Base-by-base conservation (phyloP, 1,140 invertebrate genomes). In the Aphelenchoides fujianensis region DNA sequence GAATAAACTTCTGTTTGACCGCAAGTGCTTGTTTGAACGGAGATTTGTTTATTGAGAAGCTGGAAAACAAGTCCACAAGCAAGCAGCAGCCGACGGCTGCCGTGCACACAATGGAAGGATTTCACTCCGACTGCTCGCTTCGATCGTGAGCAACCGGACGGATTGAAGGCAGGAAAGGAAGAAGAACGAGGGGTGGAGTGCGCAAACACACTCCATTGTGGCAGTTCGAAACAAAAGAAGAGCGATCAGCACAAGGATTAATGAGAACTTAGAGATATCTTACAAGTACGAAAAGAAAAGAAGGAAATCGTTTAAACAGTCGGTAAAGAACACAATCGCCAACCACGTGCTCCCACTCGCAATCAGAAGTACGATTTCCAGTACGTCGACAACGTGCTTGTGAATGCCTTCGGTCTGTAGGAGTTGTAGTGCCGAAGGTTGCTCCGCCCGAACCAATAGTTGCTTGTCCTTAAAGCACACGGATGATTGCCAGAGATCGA, bases 401-500 rank as follows among this genome's bases (percentile, higher is more conserved):
- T 72, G 54, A 55, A 77, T 16, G 76, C 54, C 28, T 69, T 73
- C n/a, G 77, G 77, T 2, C 75, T 66, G 63, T 79, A 79, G n/a
- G 68, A 74, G 75, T 79, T 80, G 62, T 80, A 79, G 37, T 79
- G 77, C 48, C 77, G 75, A 9, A 69, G 28, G 31, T 66, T 80
- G 7, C 30, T 57, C 48, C 41, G n/a, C n/a, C 74, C 73, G 41
- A 76, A 53, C 41, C 76, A 79, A 54, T 79, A 76, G 76, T 74
- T 76, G 5, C 76, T 73, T 19, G 41, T 66, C 32, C 77, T 79
- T 23, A 36, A 80, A n/a, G n/a, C n/a, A n/a, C n/a, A 23, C n/a
- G 5, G 62, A 30, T 7, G n/a, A 72, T 19, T 36, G 7, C 2
- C 16, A 1, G 19, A 41, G 27, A 35, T 41, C 1, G n/a, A 28